Evolutionary conservation across 1,140 invertebrate species (phyloP), one percentile per base, ranked within the genome.

Genomic region (Cyrtorhinus lividipennis): DNA sequence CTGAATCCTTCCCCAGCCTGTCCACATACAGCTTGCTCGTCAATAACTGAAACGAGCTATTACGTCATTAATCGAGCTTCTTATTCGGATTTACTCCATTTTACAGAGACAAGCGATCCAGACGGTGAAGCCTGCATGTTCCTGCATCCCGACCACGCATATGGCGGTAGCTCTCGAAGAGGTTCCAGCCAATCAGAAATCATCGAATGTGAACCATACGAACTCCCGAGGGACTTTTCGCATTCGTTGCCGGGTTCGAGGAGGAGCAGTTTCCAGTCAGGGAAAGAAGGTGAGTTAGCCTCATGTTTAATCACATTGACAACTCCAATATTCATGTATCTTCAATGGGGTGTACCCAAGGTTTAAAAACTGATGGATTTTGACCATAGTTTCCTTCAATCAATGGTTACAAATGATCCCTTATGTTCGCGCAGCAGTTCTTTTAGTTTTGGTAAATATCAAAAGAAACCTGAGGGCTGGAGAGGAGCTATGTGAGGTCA

Each of bases 141-240:
- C 62, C 75, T 90, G 12, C 88, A 91, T 74, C 89, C 88, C 0
- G 88, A 92, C 74, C 84, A 88, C 70, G 88, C 88, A 0, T 90
- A 72, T 62, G 61, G 83, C 80, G 68, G 67, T 8, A 68, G 65
- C 23, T 88, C 87, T 0, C 75, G 88, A 59, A 80, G 88, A 30
- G 88, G 89, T 23, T 90, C 88, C 12, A 88, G 86, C 25, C 87
- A 90, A 69, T 90, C 87, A 0, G 88, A 90, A 69, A 86, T 87
- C 57, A 76, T 90, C 22, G 88, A 91, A 71, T 83, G 88, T 24
- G 88, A 92, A 71, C 85, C 87, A 0, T 90, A 90, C 71, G 86
- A 90, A 73, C 78, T 90, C 18, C 85, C 80, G 59, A 87, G 88
- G 72, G 87, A 90, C 74, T 90, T 90, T 72, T 90, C 87, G 18